phyloP scores from a whole-genome alignment of 2,113 vertebrate genomes.

The rabbit (Oryctolagus cuniculus) region DNA sequence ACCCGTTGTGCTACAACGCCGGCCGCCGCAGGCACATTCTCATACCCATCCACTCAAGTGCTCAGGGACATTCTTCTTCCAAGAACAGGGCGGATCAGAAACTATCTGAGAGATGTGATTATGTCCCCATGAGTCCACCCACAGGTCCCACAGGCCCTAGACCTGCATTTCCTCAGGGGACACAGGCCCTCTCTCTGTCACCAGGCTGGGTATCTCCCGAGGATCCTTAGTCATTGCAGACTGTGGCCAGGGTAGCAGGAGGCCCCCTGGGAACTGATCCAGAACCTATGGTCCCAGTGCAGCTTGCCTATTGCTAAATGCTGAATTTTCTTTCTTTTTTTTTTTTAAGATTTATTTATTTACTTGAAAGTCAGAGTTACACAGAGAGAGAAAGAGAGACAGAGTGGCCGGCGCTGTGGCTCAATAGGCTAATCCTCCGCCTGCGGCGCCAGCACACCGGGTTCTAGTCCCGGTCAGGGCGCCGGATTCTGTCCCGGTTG shows the following conservation, averaged over 20 bases:
- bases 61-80: neutral
- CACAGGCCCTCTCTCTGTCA: neutral
- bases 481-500: too few relatives aligned
- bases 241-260: neutral
- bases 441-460: too few relatives aligned
- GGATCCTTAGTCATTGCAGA: neutral
- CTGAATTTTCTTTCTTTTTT: constrained; percentile 30
- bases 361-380: too few relatives aligned
- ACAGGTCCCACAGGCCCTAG: neutral
- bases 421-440: too few relatives aligned
- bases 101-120: neutral
- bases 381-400: too few relatives aligned
- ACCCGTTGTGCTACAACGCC: too few relatives aligned
- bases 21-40: neutral
- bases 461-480: too few relatives aligned
- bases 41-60: fast-evolving
- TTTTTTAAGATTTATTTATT: too few relatives aligned
- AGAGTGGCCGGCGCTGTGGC: too few relatives aligned
- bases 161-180: neutral
- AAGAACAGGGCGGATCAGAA: neutral
- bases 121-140: neutral
- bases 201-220: neutral
- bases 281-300: neutral
- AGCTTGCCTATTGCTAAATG: neutral
- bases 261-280: neutral